phyloP scores from a whole-genome alignment of 2,888 invertebrate genomes.

The Helicoverpa assulta region DNA sequence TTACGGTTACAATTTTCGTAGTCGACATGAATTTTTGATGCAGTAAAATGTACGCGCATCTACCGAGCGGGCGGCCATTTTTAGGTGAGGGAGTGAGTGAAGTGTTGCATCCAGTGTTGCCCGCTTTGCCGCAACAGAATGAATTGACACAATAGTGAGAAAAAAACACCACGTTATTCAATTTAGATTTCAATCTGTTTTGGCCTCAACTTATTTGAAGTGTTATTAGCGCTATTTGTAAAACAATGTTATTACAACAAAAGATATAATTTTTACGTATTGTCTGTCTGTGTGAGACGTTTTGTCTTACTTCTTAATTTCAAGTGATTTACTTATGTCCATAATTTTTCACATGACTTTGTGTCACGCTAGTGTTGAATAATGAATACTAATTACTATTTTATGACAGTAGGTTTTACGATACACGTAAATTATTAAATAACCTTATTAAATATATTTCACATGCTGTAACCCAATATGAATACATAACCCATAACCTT shows the following conservation, averaged over 20 bases:
- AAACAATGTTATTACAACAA: conserved; percentile 77
- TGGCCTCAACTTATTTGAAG: conserved; percentile 74
- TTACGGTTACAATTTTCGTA: no score
- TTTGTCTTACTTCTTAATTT: conserved; percentile 62
- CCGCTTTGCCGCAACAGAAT: no score
- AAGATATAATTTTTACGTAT: conserved; percentile 69
- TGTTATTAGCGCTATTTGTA: conserved; percentile 79
- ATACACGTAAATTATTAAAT: background rate
- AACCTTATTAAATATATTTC: conserved; percentile 1
- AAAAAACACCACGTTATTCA: conserved; percentile 72
- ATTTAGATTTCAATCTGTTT: conserved; percentile 79
- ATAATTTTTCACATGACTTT: conserved; percentile 63
- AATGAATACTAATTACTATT: conserved; percentile 13
- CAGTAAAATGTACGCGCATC: no score
- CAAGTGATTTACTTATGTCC: conserved; percentile 67
- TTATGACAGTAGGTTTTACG: conserved; percentile 16
- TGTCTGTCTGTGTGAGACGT: conserved; percentile 66
- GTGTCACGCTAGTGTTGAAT: conserved; percentile 18
- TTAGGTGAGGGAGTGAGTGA: no score
- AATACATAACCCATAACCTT: conserved; percentile 18
- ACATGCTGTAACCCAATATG: conserved; percentile 4
- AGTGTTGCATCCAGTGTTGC: no score
- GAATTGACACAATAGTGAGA: conserved; percentile 83
- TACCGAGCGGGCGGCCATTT: no score
- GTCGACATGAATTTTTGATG: no score